phyloP scores from a whole-genome alignment of 1,140 invertebrate species.

The Chironomus striatipennis region DNA sequence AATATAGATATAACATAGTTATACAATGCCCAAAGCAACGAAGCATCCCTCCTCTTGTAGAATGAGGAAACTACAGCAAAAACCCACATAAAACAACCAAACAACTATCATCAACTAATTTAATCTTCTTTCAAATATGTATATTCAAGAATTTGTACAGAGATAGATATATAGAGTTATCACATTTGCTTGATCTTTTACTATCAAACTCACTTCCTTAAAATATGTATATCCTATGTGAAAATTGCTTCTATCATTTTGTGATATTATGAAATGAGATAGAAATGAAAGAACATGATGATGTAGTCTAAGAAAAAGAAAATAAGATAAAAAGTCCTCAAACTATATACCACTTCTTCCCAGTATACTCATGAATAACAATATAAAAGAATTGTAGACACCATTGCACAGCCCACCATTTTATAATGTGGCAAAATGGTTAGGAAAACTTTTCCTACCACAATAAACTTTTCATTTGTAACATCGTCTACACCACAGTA shows the following conservation, averaged over 20 bases:
- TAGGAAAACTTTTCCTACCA: constrained; percentile 1
- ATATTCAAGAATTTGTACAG: not conserved
- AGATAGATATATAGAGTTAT: not conserved
- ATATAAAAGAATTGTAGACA: not conserved
- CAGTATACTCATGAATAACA: not conserved
- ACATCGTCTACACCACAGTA: constrained; percentile 5
- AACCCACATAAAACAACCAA: constrained; percentile 22
- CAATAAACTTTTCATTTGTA: constrained; percentile 18
- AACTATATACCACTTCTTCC: not conserved
- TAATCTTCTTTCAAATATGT: constrained; percentile 16
- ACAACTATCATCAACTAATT: constrained; percentile 22
- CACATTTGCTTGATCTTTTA: constrained; percentile 17
- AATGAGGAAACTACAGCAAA: not conserved
- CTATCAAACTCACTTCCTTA: not conserved
- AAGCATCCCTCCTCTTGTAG: not conserved
- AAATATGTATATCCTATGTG: too few relatives aligned
- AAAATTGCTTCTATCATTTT: too few relatives aligned
- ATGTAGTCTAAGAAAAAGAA: too few relatives aligned
- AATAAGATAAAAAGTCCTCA: not conserved
- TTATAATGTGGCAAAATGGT: constrained; percentile 7
- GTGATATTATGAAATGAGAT: too few relatives aligned
- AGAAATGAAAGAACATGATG: too few relatives aligned
- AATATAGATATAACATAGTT: too few relatives aligned
- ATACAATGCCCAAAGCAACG: not conserved
- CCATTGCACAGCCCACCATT: not conserved